Evolutionary conservation across 2,888 invertebrate species (phyloP).

Genomic region (Temnothorax unifasciatus): DNA sequence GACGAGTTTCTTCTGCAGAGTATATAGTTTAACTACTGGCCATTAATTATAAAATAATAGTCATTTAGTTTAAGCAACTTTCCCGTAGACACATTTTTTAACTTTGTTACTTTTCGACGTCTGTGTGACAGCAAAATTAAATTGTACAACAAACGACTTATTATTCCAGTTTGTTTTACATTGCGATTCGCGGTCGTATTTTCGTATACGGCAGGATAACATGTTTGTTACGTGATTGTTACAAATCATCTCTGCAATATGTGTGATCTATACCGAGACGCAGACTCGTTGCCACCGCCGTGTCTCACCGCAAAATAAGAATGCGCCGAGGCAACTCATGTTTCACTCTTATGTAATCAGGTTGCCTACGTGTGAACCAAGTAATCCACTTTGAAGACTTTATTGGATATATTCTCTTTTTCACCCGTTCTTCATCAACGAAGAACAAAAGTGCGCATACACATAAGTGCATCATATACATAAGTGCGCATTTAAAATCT

Average conservation of each 20-base stretch:
- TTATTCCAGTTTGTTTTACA: too few species aligned
- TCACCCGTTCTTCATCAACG: neutral
- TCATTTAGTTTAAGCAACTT: neutral
- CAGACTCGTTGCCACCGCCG: neutral
- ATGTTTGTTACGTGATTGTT: neutral
- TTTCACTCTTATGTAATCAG: constrained; percentile 78
- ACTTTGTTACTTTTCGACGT: neutral
- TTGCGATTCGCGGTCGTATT: too few species aligned
- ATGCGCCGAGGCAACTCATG: constrained; percentile 63
- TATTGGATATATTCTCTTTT: constrained; percentile 7
- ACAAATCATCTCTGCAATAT: neutral
- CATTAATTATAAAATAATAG: neutral
- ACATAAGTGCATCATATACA: neutral
- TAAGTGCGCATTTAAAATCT: neutral
- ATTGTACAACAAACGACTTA: neutral
- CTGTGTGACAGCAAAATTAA: neutral
- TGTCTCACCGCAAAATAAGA: constrained; percentile 70
- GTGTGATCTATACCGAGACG: neutral
- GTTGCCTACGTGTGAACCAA: constrained; percentile 11
- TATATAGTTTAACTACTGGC: too few species aligned
- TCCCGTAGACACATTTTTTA: neutral
- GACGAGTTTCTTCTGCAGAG: too few species aligned
- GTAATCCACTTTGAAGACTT: neutral
- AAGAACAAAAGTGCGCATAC: neutral
- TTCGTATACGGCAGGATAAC: neutral